Evolutionary conservation across 2,888 invertebrate species (phyloP), one percentile per base, ranked within the genome.

Genomic region (Gymnosoma rotundatum): DNA sequence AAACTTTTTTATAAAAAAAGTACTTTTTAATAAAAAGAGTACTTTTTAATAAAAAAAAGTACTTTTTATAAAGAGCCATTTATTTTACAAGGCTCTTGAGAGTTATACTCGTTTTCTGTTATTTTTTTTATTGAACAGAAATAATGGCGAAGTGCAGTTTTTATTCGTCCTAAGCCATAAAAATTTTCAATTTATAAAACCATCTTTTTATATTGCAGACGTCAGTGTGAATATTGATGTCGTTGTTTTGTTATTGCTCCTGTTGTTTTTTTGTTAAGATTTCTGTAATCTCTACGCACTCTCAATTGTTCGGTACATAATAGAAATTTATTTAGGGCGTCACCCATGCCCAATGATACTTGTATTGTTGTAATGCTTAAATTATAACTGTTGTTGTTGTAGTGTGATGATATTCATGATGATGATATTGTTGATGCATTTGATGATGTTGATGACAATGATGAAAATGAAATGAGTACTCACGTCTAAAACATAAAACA

Each of bases 401-500:
- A 16, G 45, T 20, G 36, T 72, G 48, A 54, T 76, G 48, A 48
- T 70, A 52, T 64, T 79, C 52, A 38, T 36, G 54, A 12, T 56
- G 10, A 52, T 32, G 32, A 21, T 50, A 48, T 50, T 79, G 69
- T 38, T 66, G 74, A 18, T 67, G 78, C 67, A 32, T 74, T 69
- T 67, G 69, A 45, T 73, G 70, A 64, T 70, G 78, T 73, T 56
- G 64, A 63, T 80, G 75, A 67, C 70, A 75, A 75, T 83, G 67
- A 78, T 82, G 82, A 79, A 32, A 72, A 73, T 61, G 79, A 82
- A 84, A 84, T 84, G 84, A 82, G 84, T 74, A 58, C 82, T 84
- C 84, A 84, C 84, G 84, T 84, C 82, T 80, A 60, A 84, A 84
- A 84, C 84, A 84, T 84, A 67, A 84, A 84, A 81, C 32, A 58